Conservation (phyloP, 2,113 vertebrate genomes). For the Dendrocopos noguchii region DNA sequence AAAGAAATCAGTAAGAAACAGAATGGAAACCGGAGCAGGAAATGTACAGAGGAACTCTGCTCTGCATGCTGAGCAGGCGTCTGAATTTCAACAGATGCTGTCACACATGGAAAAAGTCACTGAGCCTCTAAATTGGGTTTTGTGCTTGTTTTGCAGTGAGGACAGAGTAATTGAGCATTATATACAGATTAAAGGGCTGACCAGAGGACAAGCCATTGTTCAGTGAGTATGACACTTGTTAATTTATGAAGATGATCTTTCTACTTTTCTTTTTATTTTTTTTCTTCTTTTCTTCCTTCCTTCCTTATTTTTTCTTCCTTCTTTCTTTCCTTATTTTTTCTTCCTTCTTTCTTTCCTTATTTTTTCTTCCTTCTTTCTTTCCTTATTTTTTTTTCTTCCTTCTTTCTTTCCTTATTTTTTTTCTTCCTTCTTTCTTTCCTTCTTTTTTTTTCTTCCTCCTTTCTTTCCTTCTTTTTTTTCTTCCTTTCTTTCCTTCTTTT, state of each 20-base stretch:
- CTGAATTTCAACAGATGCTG: background rate
- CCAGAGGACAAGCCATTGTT: slow-evolving; percentile 94
- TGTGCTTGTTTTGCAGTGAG: slow-evolving; percentile 84
- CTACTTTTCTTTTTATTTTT: background rate
- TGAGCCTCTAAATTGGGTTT: slow-evolving; percentile 22
- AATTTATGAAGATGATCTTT: background rate
- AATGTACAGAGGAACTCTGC: background rate
- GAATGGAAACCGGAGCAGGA: background rate
- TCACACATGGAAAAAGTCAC: background rate
- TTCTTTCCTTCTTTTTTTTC: no score
- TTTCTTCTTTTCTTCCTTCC: background rate
- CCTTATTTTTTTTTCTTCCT: no score
- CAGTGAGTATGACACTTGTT: slow-evolving; percentile 84
- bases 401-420: no score
- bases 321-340: no score
- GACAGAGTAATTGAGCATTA: slow-evolving; percentile 93
- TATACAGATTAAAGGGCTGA: slow-evolving; percentile 89
- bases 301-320: no score
- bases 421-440: no score
- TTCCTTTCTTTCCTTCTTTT: no score
- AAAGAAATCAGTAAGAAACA: slow-evolving; percentile 10
- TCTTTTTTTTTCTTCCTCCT: no score
- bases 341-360: no score
- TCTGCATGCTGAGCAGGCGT: background rate
- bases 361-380: no score